A percentile compares a stretch with the other conserved stretches of the same genome.
phyloP scores from a whole-genome alignment of 1,140 invertebrate genomes.

The Eciton burchellii region DNA sequence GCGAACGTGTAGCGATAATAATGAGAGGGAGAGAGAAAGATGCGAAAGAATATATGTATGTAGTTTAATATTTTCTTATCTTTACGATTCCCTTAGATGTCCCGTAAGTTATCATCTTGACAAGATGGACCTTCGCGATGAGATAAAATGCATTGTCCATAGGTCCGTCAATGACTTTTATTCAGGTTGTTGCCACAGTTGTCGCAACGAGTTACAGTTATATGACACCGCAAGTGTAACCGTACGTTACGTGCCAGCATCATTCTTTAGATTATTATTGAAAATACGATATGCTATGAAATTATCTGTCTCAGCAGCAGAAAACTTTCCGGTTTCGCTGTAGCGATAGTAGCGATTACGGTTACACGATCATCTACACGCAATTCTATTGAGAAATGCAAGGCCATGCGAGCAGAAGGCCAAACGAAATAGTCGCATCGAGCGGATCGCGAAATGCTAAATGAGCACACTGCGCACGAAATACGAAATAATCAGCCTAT shows the following conservation, averaged over 20 bases:
- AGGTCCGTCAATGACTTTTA: background rate
- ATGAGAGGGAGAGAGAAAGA: background rate
- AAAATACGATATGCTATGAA: background rate
- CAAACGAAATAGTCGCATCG: no score
- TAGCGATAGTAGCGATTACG: background rate
- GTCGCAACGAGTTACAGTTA: no score
- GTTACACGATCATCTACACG: background rate
- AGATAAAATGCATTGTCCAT: background rate
- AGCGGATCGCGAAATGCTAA: no score
- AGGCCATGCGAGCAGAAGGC: background rate
- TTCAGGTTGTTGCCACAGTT: background rate
- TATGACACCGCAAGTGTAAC: no score
- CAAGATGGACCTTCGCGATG: background rate
- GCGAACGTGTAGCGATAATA: slow-evolving; percentile 26
- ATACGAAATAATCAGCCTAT: slow-evolving; percentile 42
- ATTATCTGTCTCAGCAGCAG: background rate
- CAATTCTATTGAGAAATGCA: slow-evolving; percentile 11
- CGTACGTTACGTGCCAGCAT: background rate
- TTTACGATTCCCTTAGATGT: background rate
- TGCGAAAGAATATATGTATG: background rate
- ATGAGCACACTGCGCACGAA: no score
- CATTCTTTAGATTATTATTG: background rate
- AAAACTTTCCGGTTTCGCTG: background rate
- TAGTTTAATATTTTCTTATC: slow-evolving; percentile 14
- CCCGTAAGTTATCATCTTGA: slow-evolving; percentile 5